Base-by-base conservation (phyloP, 2,888 invertebrate species). In the Nineta flava region DNA sequence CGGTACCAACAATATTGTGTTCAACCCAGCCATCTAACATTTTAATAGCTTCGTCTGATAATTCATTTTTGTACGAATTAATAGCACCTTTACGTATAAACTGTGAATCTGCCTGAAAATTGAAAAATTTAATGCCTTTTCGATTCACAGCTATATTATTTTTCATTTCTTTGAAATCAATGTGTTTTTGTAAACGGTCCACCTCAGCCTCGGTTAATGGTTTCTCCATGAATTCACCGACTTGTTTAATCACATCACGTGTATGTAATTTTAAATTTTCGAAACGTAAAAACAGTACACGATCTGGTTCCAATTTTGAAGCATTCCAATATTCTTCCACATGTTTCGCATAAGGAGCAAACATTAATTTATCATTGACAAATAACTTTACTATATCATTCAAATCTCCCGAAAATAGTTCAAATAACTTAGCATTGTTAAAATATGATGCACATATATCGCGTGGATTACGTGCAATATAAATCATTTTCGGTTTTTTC, bases 201-300 rank as follows among this genome's bases (percentile, higher is more conserved):
- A 44, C 12, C 3, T 44, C 10, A 9, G 1, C 19, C 13, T 44
- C 44, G 7, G 12, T 19, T n/a, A 44, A n/a, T 31, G 15, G 12
- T n/a, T 21, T 26, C 9, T 44, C 44, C 10, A 44, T 13, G 10
- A 44, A 44, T 21, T 44, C 19, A 10, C 17, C 44, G 1, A 44
- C 26, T 44, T 44, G 15, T 31, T 21, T 13, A 26, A 44, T 44
- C 7, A 13, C 13, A 12, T 19, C 9, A 17, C 13, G 9, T 19
- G 26, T 44, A 21, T 44, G n/a, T 9, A 21, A n/a, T 44, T 44
- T 44, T 19, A 44, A n/a, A 21, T 44, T 19, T 21, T 44, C 44
- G 13, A n/a, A 44, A 3, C 26, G 19, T 10, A 44, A 12, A 44
- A 44, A 44, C 5, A 44, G 13, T 17, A 44, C 12, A 26, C 19